Evolutionary conservation across 1,140 invertebrate genomes (phyloP), one percentile per base, ranked within the genome.

Genomic region (Drosophila pachea): DNA sequence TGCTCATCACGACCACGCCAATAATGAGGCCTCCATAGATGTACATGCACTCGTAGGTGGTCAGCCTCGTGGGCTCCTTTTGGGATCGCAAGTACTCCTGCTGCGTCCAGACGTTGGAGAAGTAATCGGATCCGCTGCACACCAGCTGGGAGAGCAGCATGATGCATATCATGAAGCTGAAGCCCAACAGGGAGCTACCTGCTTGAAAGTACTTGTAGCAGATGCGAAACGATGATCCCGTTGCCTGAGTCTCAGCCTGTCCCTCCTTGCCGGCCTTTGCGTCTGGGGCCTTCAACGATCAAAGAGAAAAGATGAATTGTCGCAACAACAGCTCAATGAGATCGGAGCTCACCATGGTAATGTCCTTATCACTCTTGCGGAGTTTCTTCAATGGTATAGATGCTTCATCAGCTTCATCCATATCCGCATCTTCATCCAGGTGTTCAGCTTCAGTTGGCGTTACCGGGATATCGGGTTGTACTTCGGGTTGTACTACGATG

Each of bases 101-200:
- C 35, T 91, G 91, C 0, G 91, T 92, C 96, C 95, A 97, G 65
- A 92, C 93, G 67, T 94, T 94, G 0, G 96, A 90, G 92, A 95
- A 97, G 82, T 93, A 97, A 83, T 97, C 95, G 6, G 92, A 92
- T 1, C 92, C 92, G 60, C 93, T 95, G 33, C 93, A 94, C 0
- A 92, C 88, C 0, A 91, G 86, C 90, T 96, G 95, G 0, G 94
- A 93, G 1, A 95, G n/a, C 1, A 95, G n/a, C 74, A 94, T 91
- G 0, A 93, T 63, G 0, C 93, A 43, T 0, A 93, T 43, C 16
- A 96, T 90, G 0, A 92, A 64, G 0, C 90, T 45, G 0, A 95
- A 90, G 7, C 92, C 81, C 11, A 91, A 89, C 14, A 91, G 90
- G 1, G 93, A 93, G 5, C 92, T 91, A 11, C 95, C 95, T 0